Base-by-base conservation (phyloP, 2,888 invertebrate genomes). In the Eurois occulta region DNA sequence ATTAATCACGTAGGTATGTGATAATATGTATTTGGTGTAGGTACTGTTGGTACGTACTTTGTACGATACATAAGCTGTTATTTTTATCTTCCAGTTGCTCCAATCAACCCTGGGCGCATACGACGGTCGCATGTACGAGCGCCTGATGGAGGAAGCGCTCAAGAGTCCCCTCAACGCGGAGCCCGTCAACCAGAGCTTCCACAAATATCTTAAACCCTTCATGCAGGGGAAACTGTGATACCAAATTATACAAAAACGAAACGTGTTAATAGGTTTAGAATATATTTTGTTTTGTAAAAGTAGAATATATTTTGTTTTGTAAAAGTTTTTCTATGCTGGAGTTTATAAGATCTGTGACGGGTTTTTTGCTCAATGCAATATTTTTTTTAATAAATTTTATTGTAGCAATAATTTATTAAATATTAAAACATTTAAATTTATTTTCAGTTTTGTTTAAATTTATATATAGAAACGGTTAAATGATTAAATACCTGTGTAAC, bases 71-170 rank as follows among this genome's bases (percentile, higher is more conserved):
- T 6, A 28, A 28, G 10, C 4, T 32, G 7, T 28, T 28, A 0
- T 24, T 43, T 24, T n/a, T n/a, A 46, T 70, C n/a, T 8, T 77
- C 2, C 73, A 95, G 95, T 87, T 94, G 67, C 87, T 95, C 8
- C 96, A 97, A 41, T 98, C 98, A 0, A 97, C 98, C 0, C 93
- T 98, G 32, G 98, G 99, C 10, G 97, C 98, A 5, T 98, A 97
- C 91, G 98, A 98, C 94, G 98, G 98, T 2, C 97, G 98, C 86
- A 98, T 98, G 62, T 99, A 98, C 93, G 98, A 98, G 90, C 97
- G 98, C 28, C 95, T 98, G 75, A 98, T 98, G 93, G 97, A 97
- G 76, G 98, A 98, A 88, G 98, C 98, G 0, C 96, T 97, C 91
- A 98, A 98, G 92, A 98, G 98, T 91, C 98, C 98, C 0, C 95